These are phyloP conservation scores for Tiaroga cobitis DNA, from an alignment of 2,797 vertebrate genomes.

Conservation along the genomic window DNA sequence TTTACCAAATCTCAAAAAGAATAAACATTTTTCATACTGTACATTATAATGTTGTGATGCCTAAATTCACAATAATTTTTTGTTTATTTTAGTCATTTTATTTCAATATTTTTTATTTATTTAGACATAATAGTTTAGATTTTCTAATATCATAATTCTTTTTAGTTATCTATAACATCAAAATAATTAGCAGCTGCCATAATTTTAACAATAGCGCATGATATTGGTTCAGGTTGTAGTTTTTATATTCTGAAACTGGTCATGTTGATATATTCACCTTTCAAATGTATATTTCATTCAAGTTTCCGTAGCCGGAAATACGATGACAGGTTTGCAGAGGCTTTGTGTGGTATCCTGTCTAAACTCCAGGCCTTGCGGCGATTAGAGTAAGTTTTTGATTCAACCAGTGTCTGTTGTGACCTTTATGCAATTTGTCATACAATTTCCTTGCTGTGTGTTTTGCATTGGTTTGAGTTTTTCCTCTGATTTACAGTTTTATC, in stretches of 20 bases:
- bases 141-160: neutral
- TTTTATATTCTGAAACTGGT: neutral
- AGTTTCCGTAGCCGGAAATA: slow-evolving; percentile 89
- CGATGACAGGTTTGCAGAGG: slow-evolving; percentile 83
- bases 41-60: neutral
- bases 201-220: neutral
- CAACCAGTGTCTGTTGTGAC: neutral
- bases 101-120: neutral
- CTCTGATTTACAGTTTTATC: slow-evolving; percentile 75
- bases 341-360: slow-evolving; percentile 77
- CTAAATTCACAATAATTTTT: neutral
- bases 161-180: neutral
- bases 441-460: neutral
- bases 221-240: neutral
- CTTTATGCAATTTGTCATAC: neutral
- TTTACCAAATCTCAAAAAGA: neutral
- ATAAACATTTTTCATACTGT: neutral
- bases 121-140: neutral
- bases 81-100: too few species aligned
- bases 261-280: neutral
- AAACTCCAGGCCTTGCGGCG: slow-evolving; percentile 78
- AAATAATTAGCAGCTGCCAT: neutral
- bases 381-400: slow-evolving; percentile 79
- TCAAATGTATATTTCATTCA: slow-evolving; percentile 50
- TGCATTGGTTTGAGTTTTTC: neutral